Evolutionary conservation across 2,888 invertebrate species (phyloP).

Genomic region (Harmothoe impar): DNA sequence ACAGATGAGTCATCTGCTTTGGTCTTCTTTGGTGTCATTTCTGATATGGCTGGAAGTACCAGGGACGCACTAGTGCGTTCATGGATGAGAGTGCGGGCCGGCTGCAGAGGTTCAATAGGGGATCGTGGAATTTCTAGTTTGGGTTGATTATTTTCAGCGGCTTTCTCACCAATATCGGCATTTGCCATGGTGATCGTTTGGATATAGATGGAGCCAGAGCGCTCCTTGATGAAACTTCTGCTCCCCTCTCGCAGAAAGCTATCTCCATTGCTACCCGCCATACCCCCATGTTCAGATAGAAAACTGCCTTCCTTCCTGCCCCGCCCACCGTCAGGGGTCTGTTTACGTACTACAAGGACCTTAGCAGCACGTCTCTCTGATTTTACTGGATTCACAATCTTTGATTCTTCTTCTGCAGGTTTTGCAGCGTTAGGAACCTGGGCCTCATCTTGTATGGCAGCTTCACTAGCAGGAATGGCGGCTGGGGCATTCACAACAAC

Average conservation of each 20-base stretch:
- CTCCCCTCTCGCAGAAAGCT: neutral
- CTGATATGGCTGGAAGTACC: neutral
- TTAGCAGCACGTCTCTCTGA: neutral
- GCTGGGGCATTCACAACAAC: slow-evolving; percentile 32
- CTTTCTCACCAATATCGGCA: neutral
- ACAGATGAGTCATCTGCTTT: neutral
- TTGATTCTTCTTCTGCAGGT: neutral
- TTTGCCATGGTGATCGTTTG: slow-evolving; percentile 41
- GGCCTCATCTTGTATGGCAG: neutral
- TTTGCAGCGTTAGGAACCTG: neutral
- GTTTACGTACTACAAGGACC: slow-evolving; percentile 29
- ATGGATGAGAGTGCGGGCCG: neutral
- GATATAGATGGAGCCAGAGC: slow-evolving; percentile 49
- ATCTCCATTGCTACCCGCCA: neutral
- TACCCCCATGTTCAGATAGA: neutral
- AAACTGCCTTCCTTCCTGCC: neutral
- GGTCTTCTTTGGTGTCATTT: neutral
- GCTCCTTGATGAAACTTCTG: slow-evolving; percentile 20
- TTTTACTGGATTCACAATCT: neutral
- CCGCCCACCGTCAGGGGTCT: neutral
- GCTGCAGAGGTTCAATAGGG: neutral
- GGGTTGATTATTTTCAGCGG: neutral
- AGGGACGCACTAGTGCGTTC: neutral
- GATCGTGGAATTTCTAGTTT: neutral
- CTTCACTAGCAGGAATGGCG: neutral